phyloP scores from a whole-genome alignment of 2,888 invertebrate species.

The Eupeodes luniger region DNA sequence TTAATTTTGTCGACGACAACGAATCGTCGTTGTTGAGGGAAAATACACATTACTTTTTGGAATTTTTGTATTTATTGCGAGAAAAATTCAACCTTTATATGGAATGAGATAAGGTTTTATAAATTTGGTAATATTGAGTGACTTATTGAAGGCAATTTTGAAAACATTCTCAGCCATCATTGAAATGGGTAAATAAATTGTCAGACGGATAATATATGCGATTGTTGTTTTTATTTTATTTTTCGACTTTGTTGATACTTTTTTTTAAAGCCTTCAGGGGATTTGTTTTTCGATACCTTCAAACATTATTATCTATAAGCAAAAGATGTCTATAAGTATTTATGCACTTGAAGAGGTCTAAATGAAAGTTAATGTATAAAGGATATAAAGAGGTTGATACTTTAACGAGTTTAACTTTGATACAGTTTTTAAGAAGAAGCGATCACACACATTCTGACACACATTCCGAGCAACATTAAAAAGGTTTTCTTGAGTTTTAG shows the following conservation, averaged over 20 bases:
- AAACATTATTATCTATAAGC: too few species aligned
- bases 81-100: background rate
- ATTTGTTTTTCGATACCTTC: background rate
- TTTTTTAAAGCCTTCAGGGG: conserved; percentile 3
- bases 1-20: background rate
- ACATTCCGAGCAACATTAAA: too few species aligned
- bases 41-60: background rate
- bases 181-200: conserved; percentile 35
- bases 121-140: conserved; percentile 8
- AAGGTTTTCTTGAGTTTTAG: too few species aligned
- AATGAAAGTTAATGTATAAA: too few species aligned
- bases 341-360: too few species aligned
- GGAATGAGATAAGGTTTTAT: conserved; percentile 13
- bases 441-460: too few species aligned
- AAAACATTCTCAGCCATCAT: conserved; percentile 10
- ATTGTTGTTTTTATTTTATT: background rate
- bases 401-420: too few species aligned
- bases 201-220: conserved; percentile 7
- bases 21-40: background rate
- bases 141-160: conserved; percentile 24
- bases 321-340: too few species aligned
- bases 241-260: background rate
- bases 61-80: background rate
- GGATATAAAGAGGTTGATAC: too few species aligned
- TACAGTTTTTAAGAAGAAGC: too few species aligned